Evolutionary conservation across 2,113 vertebrate genomes (phyloP), one percentile per base, ranked within the genome.

Genomic region (Irena cyanogastra): DNA sequence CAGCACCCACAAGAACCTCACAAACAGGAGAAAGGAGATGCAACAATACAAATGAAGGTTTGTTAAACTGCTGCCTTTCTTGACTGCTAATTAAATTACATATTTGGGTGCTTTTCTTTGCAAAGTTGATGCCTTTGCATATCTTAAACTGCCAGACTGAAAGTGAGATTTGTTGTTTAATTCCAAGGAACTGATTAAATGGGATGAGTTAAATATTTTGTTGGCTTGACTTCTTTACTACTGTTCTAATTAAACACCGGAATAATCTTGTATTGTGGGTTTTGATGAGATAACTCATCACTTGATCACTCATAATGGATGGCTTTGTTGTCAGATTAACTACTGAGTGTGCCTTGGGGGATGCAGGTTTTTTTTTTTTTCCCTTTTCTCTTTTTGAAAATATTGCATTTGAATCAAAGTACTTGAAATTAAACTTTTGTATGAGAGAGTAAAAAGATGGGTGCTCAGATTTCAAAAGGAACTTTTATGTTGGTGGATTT

Each of bases 381-480:
- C n/a, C 14, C 10, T 76, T 76, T 83, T 33, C 16, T 92, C 2
- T 54, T 57, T 80, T 74, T 83, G 16, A 81, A 93, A 92, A 60
- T 71, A 83, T 39, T 85, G 13, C 3, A 16, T 79, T 65, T 61
- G 35, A 86, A 83, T 89, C 47, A 90, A 81, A 93, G 30, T 20
- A 37, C 18, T 90, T 80, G 37, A 92, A 85, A 90, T 90, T 53
- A 80, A 83, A 83, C 39, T 86, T 93, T 81, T 19, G 59, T 54
- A 35, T 63, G 52, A 70, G 11, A 49, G 16, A 68, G 11, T 45
- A 69, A 85, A 83, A 74, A 41, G 2, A 20, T 63, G 31, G 2
- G 8, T 54, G 50, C 45, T 90, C 4, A 1, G 28, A 59, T 86
- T 90, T 88, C 70, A 94, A 92, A 93, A 80, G 7, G 24, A 92